These are phyloP conservation scores for Platycnemis pennipes DNA, from an alignment of 2,888 invertebrate species.

Conservation along the genomic window DNA sequence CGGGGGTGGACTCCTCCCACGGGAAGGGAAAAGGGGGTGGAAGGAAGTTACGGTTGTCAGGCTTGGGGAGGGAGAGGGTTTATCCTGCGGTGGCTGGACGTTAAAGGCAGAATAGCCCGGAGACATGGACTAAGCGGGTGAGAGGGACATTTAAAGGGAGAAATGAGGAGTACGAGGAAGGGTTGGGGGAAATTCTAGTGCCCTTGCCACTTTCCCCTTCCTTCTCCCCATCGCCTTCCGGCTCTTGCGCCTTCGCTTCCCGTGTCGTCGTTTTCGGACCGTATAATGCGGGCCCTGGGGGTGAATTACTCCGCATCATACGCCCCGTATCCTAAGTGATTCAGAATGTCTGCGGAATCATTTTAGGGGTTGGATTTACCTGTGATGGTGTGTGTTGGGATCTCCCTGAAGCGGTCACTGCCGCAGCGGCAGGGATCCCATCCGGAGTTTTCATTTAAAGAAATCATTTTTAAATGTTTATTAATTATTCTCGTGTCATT, in stretches of 20 bases:
- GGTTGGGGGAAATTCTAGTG: not conserved
- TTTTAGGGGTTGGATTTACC: not conserved
- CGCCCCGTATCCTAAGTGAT: not conserved
- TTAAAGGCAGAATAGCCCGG: not conserved
- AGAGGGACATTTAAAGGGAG: not conserved
- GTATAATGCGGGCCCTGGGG: not conserved
- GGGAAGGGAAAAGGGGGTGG: not conserved
- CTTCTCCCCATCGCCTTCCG: not conserved
- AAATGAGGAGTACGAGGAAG: conserved; percentile 1
- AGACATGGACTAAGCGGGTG: not conserved
- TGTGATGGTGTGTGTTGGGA: not conserved
- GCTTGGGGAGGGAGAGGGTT: not conserved
- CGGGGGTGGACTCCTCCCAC: not conserved
- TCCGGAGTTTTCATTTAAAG: not conserved
- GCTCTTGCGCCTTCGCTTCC: not conserved
- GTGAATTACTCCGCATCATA: not conserved
- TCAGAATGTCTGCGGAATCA: conserved; percentile 12
- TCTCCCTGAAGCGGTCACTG: not conserved
- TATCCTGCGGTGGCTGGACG: not conserved
- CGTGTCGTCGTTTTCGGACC: not conserved
- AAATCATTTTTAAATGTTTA: not conserved
- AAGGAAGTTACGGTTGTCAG: not conserved
- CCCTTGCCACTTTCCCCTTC: not conserved
- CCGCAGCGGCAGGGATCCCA: not conserved
- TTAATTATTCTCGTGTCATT: too few relatives aligned